Evolutionary conservation across 2,797 vertebrate species (phyloP), one percentile per base, ranked within the genome.

Genomic region (Anabas testudineus): DNA sequence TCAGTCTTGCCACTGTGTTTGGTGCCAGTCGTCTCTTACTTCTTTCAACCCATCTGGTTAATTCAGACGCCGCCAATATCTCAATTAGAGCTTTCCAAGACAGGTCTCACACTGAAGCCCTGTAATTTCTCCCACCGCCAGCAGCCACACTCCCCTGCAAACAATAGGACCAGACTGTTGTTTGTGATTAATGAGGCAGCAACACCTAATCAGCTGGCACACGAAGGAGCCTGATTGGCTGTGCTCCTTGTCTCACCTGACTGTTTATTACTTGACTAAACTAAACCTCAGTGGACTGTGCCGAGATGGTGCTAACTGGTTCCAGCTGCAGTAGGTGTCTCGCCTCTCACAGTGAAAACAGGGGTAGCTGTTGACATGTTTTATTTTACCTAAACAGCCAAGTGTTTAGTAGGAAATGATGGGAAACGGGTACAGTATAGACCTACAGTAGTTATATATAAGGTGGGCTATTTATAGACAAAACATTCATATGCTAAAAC

Each of bases 181-280:
- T 88, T 90, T 62, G 85, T 88, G 89, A 92, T 91, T 93, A 92
- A 92, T 88, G 79, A 88, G 83, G 86, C 85, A 64, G 82, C 72
- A 83, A 84, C 70, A 75, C 71, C 73, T 85, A 90, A 85, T 90
- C 85, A 88, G 70, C 64, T 81, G 74, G 87, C 82, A 84, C 76
- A 76, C 48, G 46, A 65, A 70, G 68, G 73, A 53, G 61, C 63
- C 65, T 68, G 69, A 86, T 76, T 89, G 79, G 80, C 77, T 69
- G 43, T 67, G 64, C 55, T 75, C 21, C 67, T 52, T 13, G 54
- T 71, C 67, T 87, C 76, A 87, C 76, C 81, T 88, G 78, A 73
- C 69, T 79, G 48, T 73, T 75, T 51, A 39, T 63, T 60, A 53
- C 65, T 26, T 2, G 1, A 57, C 53, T 57, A 28, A 62, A 57